A percentile compares a stretch with the other conserved stretches of the same genome.
Evolutionary conservation across 1,140 invertebrate species (phyloP).

Genomic region (Neodiprion fabricii): DNA sequence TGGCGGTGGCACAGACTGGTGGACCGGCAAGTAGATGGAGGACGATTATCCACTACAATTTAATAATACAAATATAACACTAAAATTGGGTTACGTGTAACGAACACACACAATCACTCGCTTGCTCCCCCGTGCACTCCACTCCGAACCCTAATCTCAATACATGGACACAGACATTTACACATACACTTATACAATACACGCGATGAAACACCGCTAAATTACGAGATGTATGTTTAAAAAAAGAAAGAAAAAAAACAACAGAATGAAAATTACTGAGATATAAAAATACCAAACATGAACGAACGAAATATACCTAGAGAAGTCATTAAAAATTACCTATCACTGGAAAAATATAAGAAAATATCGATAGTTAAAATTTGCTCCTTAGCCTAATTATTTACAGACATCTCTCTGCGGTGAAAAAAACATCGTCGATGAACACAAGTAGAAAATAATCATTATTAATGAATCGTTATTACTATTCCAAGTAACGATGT

Average conservation of each 20-base stretch:
- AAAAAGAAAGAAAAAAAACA: neutral
- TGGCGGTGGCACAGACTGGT: conserved; percentile 53
- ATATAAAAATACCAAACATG: neutral
- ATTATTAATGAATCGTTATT: conserved; percentile 17
- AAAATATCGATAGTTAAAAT: neutral
- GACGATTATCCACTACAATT: conserved; percentile 44
- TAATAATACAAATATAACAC: conserved; percentile 53
- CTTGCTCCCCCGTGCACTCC: conserved; percentile 20
- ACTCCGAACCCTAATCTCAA: neutral
- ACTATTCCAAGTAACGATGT: neutral
- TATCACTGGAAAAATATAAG: neutral
- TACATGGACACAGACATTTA: neutral
- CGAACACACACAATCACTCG: conserved; percentile 47
- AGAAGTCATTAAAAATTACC: neutral
- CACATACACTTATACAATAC: neutral
- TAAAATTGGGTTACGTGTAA: conserved; percentile 60
- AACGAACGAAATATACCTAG: neutral
- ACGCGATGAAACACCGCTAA: neutral
- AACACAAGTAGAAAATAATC: conserved; percentile 27
- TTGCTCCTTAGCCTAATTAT: neutral
- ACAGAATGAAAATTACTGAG: neutral
- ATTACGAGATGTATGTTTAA: neutral
- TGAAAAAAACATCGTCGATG: conserved; percentile 6
- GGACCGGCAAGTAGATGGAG: conserved; percentile 41
- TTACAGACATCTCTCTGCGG: conserved; percentile 3